phyloP scores from a whole-genome alignment of 2,113 vertebrate genomes.

The Gopherus evgoodei region DNA sequence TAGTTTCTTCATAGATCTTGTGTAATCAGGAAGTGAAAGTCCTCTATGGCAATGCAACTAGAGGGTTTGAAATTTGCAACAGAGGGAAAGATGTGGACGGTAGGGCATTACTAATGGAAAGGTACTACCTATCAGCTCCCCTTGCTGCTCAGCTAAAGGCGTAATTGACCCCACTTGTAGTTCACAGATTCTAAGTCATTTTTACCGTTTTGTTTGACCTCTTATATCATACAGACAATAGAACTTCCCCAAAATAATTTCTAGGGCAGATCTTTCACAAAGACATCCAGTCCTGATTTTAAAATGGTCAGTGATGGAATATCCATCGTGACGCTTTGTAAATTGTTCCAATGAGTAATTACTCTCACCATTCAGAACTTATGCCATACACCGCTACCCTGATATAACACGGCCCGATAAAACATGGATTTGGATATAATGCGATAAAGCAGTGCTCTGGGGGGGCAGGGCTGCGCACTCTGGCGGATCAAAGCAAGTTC shows the following conservation, averaged over 20 bases:
- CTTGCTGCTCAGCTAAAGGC: neutral
- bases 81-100: neutral
- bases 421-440: too few relatives aligned
- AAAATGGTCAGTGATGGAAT: neutral
- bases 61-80: neutral
- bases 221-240: neutral
- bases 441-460: too few relatives aligned
- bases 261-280: neutral
- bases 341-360: neutral
- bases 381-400: neutral
- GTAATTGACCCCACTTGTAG: neutral
- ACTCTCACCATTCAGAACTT: neutral
- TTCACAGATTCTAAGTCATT: neutral
- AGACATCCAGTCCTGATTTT: neutral
- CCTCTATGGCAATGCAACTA: neutral
- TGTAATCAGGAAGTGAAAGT: slow-evolving; percentile 64
- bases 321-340: neutral
- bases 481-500: too few relatives aligned
- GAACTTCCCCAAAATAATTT: neutral
- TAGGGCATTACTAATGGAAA: neutral
- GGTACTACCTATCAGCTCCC: neutral
- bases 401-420: too few relatives aligned
- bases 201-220: neutral
- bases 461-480: too few relatives aligned
- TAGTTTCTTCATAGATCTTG: slow-evolving; percentile 53